Percentiles rank a stretch among this genome's conserved stretches.
These are phyloP conservation scores for Pinctada fucata DNA, from an alignment of 2,888 invertebrate species.

Conservation along the genomic window DNA sequence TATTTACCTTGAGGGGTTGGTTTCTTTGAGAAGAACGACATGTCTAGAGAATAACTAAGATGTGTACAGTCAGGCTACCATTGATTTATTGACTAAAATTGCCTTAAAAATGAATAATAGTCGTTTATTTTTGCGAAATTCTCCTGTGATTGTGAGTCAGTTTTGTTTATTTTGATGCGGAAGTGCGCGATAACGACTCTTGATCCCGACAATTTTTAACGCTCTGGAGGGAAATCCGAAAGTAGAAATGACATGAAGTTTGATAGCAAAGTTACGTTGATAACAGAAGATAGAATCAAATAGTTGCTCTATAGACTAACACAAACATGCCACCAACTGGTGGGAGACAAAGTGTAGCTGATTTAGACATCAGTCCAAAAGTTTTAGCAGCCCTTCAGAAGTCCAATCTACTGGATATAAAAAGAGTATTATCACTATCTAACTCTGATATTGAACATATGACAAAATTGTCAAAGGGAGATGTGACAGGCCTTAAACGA, in stretches of 20 bases:
- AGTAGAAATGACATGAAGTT: background rate
- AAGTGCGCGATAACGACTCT: background rate
- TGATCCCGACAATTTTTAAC: background rate
- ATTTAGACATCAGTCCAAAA: constrained; percentile 57
- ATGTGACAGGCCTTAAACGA: constrained; percentile 58
- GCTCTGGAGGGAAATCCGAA: constrained; percentile 4
- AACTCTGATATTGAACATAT: constrained; percentile 56
- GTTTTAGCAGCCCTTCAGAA: constrained; percentile 54
- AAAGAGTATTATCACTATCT: constrained; percentile 60
- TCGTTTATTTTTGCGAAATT: background rate
- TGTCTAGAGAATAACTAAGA: constrained; percentile 9
- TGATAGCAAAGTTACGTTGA: background rate
- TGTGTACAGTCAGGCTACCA: too few relatives aligned
- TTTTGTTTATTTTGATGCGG: background rate
- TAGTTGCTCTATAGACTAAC: background rate
- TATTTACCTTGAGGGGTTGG: constrained; percentile 70
- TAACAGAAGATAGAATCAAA: background rate
- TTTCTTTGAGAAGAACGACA: constrained; percentile 69
- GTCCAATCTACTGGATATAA: constrained; percentile 47
- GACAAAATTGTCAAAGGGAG: constrained; percentile 56
- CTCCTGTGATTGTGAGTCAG: background rate
- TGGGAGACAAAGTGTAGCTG: constrained; percentile 41
- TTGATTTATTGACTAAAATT: too few relatives aligned
- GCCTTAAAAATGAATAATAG: too few relatives aligned
- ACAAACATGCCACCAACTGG: background rate